Conservation (phyloP, 2,888 invertebrate species). For the Andrena flavipes region DNA sequence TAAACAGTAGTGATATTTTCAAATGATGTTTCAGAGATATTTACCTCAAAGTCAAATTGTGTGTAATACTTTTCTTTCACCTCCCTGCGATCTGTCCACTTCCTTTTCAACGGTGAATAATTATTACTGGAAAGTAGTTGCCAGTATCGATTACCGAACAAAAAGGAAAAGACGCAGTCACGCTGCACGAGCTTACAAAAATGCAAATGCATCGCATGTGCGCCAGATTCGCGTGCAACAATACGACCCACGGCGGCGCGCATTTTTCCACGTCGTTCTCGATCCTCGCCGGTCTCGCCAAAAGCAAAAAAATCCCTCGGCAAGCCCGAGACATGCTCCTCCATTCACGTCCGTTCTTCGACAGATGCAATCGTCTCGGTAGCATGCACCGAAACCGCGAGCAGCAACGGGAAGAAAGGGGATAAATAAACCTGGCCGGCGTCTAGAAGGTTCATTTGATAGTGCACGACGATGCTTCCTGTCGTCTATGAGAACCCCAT, state of each 20-base stretch:
- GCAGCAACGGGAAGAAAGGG: conserved; percentile 5
- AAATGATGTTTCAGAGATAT: too few relatives aligned
- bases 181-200: background rate
- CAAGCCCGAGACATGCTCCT: background rate
- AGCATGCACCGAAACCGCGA: conserved; percentile 1
- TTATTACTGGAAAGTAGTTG: background rate
- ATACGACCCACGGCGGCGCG: background rate
- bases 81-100: too few relatives aligned
- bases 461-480: conserved; percentile 22
- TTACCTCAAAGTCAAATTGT: too few relatives aligned
- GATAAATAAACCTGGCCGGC: conserved; percentile 35
- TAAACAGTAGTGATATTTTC: too few relatives aligned
- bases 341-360: conserved; percentile 28
- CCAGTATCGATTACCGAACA: background rate
- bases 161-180: background rate
- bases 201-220: conserved; percentile 24
- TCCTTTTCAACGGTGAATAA: background rate
- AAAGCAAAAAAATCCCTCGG: conserved; percentile 8
- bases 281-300: conserved; percentile 13
- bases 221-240: conserved; percentile 17
- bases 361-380: conserved; percentile 30
- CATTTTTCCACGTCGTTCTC: conserved; percentile 37
- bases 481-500: conserved; percentile 45
- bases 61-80: too few relatives aligned
- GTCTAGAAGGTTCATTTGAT: conserved; percentile 21